phyloP scores from a whole-genome alignment of 2,797 vertebrate genomes.

The Anabas testudineus region DNA sequence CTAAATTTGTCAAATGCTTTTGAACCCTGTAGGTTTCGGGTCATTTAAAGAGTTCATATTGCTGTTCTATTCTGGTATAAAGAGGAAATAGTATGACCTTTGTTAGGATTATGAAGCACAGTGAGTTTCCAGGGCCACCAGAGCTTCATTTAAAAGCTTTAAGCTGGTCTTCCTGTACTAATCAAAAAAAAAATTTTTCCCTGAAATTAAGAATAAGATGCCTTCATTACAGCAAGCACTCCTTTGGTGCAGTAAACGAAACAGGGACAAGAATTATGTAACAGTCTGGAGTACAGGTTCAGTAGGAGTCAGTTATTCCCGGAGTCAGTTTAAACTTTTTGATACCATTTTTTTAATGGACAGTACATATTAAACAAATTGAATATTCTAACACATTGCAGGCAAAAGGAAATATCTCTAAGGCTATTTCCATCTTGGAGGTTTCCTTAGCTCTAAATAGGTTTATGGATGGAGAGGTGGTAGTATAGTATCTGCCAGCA shows the following conservation, averaged over 20 bases:
- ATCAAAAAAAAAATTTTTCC: conserved; percentile 18
- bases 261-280: conserved; percentile 46
- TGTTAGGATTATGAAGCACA: conserved; percentile 53
- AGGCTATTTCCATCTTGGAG: conserved; percentile 17
- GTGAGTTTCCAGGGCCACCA: conserved; percentile 50
- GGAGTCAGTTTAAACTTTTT: conserved; percentile 22
- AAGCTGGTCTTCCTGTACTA: conserved; percentile 15
- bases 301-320: conserved; percentile 46
- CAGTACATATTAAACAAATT: conserved; percentile 21
- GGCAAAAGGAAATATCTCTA: conserved; percentile 14
- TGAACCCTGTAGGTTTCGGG: conserved; percentile 23
- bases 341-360: conserved; percentile 6
- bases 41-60: conserved; percentile 38
- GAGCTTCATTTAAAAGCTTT: conserved; percentile 44
- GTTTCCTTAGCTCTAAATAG: conserved; percentile 39
- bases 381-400: conserved; percentile 16
- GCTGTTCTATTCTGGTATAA: conserved; percentile 51
- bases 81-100: conserved; percentile 50
- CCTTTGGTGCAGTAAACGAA: conserved; percentile 50
- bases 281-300: conserved; percentile 54
- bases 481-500: conserved; percentile 39
- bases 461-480: conserved; percentile 25
- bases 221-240: conserved; percentile 31
- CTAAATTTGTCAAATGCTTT: not conserved
- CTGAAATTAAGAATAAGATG: conserved; percentile 24